These are phyloP conservation scores for Odocoileus hemionus DNA, from an alignment of 2,113 vertebrate species.

Conservation along the genomic window DNA sequence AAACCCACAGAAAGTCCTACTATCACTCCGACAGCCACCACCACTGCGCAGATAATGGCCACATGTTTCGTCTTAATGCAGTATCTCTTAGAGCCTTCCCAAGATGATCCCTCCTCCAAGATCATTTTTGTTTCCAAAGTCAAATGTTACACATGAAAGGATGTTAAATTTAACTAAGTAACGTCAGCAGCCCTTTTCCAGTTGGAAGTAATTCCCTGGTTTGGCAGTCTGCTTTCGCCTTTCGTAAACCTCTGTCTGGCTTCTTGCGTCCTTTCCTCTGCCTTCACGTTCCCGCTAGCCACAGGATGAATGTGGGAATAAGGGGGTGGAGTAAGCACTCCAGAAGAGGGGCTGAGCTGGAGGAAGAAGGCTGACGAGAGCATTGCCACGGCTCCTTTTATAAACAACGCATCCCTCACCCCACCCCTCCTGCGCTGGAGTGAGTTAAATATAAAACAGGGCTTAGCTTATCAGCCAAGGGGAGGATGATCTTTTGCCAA, in stretches of 20 bases:
- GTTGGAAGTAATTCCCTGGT: background rate
- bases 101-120: conserved; percentile 73
- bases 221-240: conserved; percentile 24
- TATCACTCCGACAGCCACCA: conserved; percentile 84
- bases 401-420: conserved; percentile 66
- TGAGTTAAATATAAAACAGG: conserved; percentile 89
- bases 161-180: conserved; percentile 55
- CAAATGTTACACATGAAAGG: conserved; percentile 42
- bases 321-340: conserved; percentile 38
- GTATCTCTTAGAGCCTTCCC: conserved; percentile 81
- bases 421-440: conserved; percentile 71
- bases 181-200: conserved; percentile 57
- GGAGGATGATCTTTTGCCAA: conserved; percentile 74
- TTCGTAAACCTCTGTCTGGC: conserved; percentile 12
- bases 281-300: background rate
- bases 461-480: conserved; percentile 81
- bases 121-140: conserved; percentile 77
- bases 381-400: conserved; percentile 69
- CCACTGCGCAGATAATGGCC: conserved; percentile 82
- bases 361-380: conserved; percentile 25
- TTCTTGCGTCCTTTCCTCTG: background rate
- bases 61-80: conserved; percentile 87
- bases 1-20: conserved; percentile 92
- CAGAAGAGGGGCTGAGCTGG: conserved; percentile 51
- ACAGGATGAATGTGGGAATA: conserved; percentile 17